These are phyloP conservation scores for Armadillidium nasatum DNA, from an alignment of 1,140 invertebrate species.

Conservation along the genomic window DNA sequence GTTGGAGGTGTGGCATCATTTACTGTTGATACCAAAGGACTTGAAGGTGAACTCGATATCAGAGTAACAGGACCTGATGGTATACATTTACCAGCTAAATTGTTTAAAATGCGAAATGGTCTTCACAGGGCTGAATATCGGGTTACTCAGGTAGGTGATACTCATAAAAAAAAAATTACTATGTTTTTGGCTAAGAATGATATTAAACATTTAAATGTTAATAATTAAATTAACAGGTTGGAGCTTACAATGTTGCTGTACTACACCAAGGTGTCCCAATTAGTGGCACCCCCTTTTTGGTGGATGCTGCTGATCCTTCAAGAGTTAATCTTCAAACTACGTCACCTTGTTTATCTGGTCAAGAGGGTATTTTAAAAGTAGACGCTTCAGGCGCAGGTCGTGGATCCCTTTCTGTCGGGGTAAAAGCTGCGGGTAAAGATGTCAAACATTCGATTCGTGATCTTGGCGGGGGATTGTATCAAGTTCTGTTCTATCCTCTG, in stretches of 20 bases:
- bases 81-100: conserved; percentile 53
- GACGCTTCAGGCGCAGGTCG: conserved; percentile 61
- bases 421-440: conserved; percentile 70
- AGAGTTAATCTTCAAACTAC: conserved; percentile 71
- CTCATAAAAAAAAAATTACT: too few relatives aligned
- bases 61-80: conserved; percentile 56
- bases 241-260: conserved; percentile 59
- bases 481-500: conserved; percentile 80
- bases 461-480: conserved; percentile 52
- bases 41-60: conserved; percentile 49
- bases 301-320: conserved; percentile 81
- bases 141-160: conserved; percentile 26
- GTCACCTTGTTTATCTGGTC: conserved; percentile 72
- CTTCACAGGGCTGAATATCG: conserved; percentile 57
- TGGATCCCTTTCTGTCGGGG: conserved; percentile 70
- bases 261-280: conserved; percentile 56
- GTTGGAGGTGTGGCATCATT: conserved; percentile 58
- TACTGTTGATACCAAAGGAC: conserved; percentile 56
- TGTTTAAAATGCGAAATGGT: conserved; percentile 50
- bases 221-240: conserved; percentile 54
- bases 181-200: too few relatives aligned
- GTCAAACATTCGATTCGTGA: conserved; percentile 58
- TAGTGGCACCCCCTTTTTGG: conserved; percentile 60
- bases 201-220: not conserved
- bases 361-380: conserved; percentile 55